A percentile compares a stretch with the other conserved stretches of the same genome.
phyloP scores from a whole-genome alignment of 1,140 invertebrate genomes.

The Chelonus insularis region DNA sequence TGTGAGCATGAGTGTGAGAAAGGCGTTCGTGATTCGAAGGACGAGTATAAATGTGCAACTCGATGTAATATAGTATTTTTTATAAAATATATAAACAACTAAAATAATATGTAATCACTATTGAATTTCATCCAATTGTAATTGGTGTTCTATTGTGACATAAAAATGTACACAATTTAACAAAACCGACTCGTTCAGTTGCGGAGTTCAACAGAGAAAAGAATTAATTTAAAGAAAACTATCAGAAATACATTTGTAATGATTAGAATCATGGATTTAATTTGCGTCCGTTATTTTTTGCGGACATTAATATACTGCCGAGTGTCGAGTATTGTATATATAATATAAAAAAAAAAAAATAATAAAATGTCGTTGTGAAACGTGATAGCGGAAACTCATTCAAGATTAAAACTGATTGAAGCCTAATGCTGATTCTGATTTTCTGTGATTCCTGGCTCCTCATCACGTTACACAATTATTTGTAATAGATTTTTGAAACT shows the following conservation, averaged over 20 bases:
- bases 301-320: no score
- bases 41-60: constrained; percentile 32
- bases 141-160: constrained; percentile 12
- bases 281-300: no score
- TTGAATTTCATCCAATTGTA: constrained; percentile 3
- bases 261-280: no score
- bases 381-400: neutral
- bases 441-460: neutral
- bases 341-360: no score
- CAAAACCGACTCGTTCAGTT: no score
- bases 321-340: no score
- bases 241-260: no score
- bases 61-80: constrained; percentile 58
- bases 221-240: no score
- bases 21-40: constrained; percentile 25
- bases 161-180: neutral
- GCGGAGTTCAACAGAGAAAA: no score
- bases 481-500: neutral
- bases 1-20: constrained; percentile 29
- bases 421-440: neutral
- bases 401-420: neutral
- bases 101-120: constrained; percentile 16
- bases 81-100: constrained; percentile 40
- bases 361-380: neutral
- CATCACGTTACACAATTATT: constrained; percentile 3